A percentile compares a stretch with the other conserved stretches of the same genome.
Evolutionary conservation across 1,140 invertebrate genomes (phyloP).

Genomic region (Sycobia sp.): DNA sequence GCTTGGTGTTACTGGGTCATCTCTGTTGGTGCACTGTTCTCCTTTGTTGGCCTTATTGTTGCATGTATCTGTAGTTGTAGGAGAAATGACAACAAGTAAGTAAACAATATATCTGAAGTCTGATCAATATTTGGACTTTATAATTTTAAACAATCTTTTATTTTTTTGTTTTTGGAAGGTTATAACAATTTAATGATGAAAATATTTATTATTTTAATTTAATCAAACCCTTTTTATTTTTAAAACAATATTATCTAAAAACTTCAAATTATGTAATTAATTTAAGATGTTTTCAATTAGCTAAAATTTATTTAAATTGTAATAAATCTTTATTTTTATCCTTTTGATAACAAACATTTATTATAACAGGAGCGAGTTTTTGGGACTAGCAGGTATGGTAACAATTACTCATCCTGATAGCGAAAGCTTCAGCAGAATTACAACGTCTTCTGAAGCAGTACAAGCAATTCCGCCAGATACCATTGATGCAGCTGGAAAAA

Average conservation of each 20-base stretch:
- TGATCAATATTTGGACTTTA: background rate
- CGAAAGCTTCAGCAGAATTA: slow-evolving; percentile 51
- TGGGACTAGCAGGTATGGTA: slow-evolving; percentile 59
- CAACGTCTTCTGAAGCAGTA: slow-evolving; percentile 47
- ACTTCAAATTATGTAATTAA: too few relatives aligned
- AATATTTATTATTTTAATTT: too few relatives aligned
- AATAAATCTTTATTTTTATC: background rate
- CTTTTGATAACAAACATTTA: slow-evolving; percentile 31
- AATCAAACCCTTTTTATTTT: too few relatives aligned
- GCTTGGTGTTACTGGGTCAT: slow-evolving; percentile 56
- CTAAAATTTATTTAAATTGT: too few relatives aligned
- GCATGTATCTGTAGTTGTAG: slow-evolving; percentile 59
- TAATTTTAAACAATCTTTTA: too few relatives aligned
- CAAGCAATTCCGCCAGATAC: slow-evolving; percentile 50
- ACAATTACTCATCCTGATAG: slow-evolving; percentile 57
- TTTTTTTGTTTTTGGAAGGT: too few relatives aligned
- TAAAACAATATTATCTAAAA: too few relatives aligned
- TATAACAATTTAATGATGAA: too few relatives aligned
- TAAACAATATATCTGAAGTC: too few relatives aligned
- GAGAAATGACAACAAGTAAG: slow-evolving; percentile 55
- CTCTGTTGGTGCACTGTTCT: slow-evolving; percentile 50
- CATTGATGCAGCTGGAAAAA: slow-evolving; percentile 55
- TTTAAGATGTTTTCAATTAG: too few relatives aligned
- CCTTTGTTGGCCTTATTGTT: slow-evolving; percentile 53
- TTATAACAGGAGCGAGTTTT: slow-evolving; percentile 58